phyloP scores from a whole-genome alignment of 2,797 vertebrate species.

The Momotus momota region DNA sequence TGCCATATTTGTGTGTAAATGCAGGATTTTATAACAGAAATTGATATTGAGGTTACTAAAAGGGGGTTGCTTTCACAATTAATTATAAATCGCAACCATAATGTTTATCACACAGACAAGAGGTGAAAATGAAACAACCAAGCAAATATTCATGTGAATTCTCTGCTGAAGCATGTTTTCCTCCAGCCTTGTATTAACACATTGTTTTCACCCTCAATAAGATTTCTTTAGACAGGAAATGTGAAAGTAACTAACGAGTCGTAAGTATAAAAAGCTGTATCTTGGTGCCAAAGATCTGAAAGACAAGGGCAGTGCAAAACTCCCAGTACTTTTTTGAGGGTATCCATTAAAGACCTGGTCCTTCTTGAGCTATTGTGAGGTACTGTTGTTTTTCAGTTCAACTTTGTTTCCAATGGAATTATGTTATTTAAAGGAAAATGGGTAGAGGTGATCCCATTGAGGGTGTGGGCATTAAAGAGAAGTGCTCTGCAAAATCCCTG shows the following conservation, averaged over 20 bases:
- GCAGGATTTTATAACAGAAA: background rate
- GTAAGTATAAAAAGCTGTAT: background rate
- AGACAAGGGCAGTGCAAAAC: background rate
- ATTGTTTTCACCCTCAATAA: background rate
- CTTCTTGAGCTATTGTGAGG: background rate
- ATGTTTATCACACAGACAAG: background rate
- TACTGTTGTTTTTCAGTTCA: background rate
- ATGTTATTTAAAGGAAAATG: background rate
- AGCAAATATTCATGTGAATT: slow-evolving; percentile 7
- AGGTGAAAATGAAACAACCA: slow-evolving; percentile 38
- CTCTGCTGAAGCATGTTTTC: background rate
- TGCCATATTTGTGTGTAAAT: slow-evolving; percentile 48
- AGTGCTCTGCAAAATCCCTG: background rate
- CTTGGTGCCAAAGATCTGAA: background rate
- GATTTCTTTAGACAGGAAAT: background rate
- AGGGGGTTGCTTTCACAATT: background rate
- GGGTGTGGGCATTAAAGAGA: background rate
- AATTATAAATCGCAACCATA: background rate
- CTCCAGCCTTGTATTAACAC: background rate
- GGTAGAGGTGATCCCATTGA: background rate
- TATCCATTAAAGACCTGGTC: background rate
- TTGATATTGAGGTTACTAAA: slow-evolving; percentile 27
- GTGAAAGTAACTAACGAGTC: no score
- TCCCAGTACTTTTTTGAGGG: no score
- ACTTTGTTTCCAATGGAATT: background rate